Percentiles rank a stretch among this genome's conserved stretches.
Evolutionary conservation across 2,113 vertebrate genomes (phyloP).

Genomic region (Cricetomys ansorgei): DNA sequence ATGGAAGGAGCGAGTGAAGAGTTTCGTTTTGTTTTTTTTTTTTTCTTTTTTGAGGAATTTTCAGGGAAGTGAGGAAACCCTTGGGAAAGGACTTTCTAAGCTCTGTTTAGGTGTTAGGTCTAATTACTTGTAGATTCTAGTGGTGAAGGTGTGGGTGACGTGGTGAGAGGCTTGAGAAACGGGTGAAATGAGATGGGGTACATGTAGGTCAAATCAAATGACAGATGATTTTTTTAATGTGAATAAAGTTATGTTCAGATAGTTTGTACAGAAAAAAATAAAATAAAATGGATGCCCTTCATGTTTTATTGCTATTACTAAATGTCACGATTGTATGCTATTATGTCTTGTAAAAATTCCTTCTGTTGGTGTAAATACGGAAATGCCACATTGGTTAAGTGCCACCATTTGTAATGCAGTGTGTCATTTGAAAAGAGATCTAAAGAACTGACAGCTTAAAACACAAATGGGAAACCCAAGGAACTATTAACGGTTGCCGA

Average conservation of each 20-base stretch:
- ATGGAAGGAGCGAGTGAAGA: constrained; percentile 89
- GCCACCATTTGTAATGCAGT: constrained; percentile 94
- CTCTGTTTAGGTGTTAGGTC: constrained; percentile 92
- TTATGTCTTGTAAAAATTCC: constrained; percentile 98
- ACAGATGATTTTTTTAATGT: constrained; percentile 88
- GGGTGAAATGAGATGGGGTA: constrained; percentile 88
- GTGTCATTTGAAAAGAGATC: constrained; percentile 91
- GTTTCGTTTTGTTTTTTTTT: constrained; percentile 72
- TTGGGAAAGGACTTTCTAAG: constrained; percentile 83
- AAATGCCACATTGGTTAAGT: constrained; percentile 93
- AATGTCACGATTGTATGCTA: constrained; percentile 94
- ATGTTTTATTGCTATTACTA: constrained; percentile 93
- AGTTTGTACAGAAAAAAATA: constrained; percentile 95
- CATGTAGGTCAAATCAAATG: constrained; percentile 93
- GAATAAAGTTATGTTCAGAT: constrained; percentile 93
- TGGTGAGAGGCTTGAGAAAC: constrained; percentile 91
- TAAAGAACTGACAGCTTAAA: constrained; percentile 82
- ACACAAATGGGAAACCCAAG: constrained; percentile 78
- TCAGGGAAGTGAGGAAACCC: constrained; percentile 81
- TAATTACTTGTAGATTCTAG: constrained; percentile 92
- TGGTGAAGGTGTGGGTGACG: constrained; percentile 93
- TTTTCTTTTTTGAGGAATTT: constrained; percentile 81
- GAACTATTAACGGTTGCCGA: constrained; percentile 88
- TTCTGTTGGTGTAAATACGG: constrained; percentile 96
- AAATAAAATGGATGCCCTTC: constrained; percentile 90